Evolutionary conservation across 1,140 invertebrate genomes (phyloP).

Genomic region (Aphidius gifuensis): DNA sequence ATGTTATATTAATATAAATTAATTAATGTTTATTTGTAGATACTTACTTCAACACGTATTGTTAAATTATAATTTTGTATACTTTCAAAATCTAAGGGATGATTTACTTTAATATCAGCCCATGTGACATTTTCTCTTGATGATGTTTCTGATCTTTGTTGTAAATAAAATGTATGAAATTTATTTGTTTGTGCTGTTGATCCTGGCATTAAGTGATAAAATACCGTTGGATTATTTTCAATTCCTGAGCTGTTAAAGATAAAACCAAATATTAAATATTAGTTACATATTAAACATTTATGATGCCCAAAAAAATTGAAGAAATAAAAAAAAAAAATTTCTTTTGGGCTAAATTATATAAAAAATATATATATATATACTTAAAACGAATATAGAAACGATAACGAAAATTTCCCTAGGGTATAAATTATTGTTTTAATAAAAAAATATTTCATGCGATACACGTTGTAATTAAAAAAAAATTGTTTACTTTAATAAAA

Average conservation of each 20-base stretch:
- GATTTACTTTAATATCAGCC: slow-evolving; percentile 94
- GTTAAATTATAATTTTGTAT: slow-evolving; percentile 96
- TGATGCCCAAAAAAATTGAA: slow-evolving; percentile 6
- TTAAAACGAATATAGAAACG: slow-evolving; percentile 49
- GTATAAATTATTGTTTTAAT: slow-evolving; percentile 15
- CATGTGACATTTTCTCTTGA: slow-evolving; percentile 78
- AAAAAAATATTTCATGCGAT: slow-evolving; percentile 47
- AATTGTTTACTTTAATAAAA: slow-evolving; percentile 30
- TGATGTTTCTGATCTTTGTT: slow-evolving; percentile 74
- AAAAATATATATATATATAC: slow-evolving; percentile 11
- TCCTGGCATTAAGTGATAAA: slow-evolving; percentile 90
- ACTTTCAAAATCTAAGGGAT: slow-evolving; percentile 90
- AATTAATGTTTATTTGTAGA: neutral
- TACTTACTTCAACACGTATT: slow-evolving; percentile 86
- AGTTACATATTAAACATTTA: too few relatives aligned
- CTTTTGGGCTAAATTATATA: too few relatives aligned
- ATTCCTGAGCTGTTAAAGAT: slow-evolving; percentile 78
- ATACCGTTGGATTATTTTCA: slow-evolving; percentile 91
- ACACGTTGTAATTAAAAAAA: slow-evolving; percentile 37
- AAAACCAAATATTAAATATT: slow-evolving; percentile 16
- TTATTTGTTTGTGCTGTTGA: slow-evolving; percentile 94
- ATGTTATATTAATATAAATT: neutral
- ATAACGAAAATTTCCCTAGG: slow-evolving; percentile 44
- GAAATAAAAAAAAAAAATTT: slow-evolving; percentile 3
- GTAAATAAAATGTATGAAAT: slow-evolving; percentile 91